These are phyloP conservation scores for Mesocricetus auratus DNA, from an alignment of 2,113 vertebrate species.

Conservation along the genomic window DNA sequence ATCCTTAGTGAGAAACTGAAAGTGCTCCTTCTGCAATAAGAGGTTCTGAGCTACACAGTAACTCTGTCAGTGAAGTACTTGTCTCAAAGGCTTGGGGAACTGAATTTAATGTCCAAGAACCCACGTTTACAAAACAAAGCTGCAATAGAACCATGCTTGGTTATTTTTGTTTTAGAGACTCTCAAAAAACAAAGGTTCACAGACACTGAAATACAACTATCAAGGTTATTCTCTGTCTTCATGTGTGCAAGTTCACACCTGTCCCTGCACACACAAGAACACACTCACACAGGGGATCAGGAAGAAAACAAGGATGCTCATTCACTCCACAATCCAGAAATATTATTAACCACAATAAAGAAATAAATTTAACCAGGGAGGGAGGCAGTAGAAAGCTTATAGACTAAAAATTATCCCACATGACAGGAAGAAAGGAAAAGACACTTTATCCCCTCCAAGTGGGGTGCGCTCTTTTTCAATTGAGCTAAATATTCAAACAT, in stretches of 20 bases:
- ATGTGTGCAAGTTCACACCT: not conserved
- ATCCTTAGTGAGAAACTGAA: not conserved
- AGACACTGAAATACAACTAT: not conserved
- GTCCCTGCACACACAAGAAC: not conserved
- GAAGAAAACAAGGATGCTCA: not conserved
- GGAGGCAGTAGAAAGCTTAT: not conserved
- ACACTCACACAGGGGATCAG: not conserved
- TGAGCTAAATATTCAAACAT: not conserved
- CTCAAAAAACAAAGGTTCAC: not conserved
- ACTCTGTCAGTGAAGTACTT: not conserved
- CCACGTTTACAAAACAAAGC: not conserved
- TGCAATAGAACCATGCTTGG: not conserved
- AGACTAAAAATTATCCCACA: not conserved
- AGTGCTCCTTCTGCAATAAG: not conserved
- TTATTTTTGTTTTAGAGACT: not conserved
- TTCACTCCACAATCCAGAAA: not conserved
- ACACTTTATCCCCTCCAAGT: not conserved
- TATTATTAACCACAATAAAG: not conserved
- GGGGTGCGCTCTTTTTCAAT: not conserved
- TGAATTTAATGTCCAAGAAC: not conserved
- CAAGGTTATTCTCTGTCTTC: not conserved
- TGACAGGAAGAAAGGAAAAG: not conserved
- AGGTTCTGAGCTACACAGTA: not conserved
- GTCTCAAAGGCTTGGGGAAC: not conserved
- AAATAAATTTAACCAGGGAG: not conserved